These are phyloP conservation scores for Campoplex capitator DNA, from an alignment of 2,888 invertebrate species.

Conservation along the genomic window DNA sequence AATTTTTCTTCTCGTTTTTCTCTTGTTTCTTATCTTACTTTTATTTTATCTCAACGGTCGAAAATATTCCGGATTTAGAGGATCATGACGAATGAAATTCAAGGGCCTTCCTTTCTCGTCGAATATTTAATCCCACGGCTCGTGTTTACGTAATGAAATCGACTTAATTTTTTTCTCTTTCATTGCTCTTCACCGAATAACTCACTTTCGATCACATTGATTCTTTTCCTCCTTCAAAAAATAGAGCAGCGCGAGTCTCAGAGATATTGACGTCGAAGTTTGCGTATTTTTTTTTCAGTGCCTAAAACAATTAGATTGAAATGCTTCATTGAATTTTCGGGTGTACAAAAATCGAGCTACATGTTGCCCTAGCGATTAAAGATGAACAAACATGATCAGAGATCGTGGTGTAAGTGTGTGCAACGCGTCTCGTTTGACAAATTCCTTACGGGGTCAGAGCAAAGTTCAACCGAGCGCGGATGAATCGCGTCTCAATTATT, in stretches of 20 bases:
- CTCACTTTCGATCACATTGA: too few species aligned
- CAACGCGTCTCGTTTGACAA: conserved; percentile 48
- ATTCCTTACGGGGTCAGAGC: conserved; percentile 28
- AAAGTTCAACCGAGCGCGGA: conserved; percentile 41
- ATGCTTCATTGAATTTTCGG: neutral
- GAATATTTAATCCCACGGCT: conserved; percentile 43
- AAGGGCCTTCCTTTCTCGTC: conserved; percentile 9
- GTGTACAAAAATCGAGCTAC: neutral
- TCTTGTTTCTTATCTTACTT: conserved; percentile 32
- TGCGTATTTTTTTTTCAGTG: too few species aligned
- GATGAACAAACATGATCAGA: neutral
- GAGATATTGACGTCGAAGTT: too few species aligned
- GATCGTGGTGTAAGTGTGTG: conserved; percentile 30
- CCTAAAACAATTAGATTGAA: neutral
- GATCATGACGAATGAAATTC: conserved; percentile 49
- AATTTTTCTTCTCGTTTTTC: conserved; percentile 32
- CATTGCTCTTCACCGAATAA: neutral
- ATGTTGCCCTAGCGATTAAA: neutral
- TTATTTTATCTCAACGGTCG: conserved; percentile 34
- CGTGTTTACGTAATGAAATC: conserved; percentile 58
- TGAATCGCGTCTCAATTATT: conserved; percentile 61
- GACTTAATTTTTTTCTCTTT: neutral
- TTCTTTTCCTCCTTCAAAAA: too few species aligned
- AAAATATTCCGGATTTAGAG: conserved; percentile 61
- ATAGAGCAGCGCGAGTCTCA: too few species aligned